Evolutionary conservation across 2,888 invertebrate genomes (phyloP).

Genomic region (Acronicta aceris): DNA sequence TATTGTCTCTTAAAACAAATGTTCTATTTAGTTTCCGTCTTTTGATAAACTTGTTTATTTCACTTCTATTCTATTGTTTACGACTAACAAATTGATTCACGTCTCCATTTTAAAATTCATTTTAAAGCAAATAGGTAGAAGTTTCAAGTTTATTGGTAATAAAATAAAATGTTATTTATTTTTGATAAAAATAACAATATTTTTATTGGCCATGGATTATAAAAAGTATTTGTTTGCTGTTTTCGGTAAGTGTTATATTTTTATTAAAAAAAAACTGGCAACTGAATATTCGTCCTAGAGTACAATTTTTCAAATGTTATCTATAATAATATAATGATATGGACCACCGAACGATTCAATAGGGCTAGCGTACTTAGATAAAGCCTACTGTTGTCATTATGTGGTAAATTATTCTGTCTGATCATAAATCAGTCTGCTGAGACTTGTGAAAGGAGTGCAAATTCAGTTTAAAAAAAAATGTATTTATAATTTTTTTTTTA

Average conservation of each 20-base stretch:
- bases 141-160: slow-evolving; percentile 23
- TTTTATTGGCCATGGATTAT: slow-evolving; percentile 42
- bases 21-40: slow-evolving; percentile 29
- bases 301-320: too few relatives aligned
- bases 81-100: slow-evolving; percentile 45
- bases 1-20: slow-evolving; percentile 12
- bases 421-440: too few relatives aligned
- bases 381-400: too few relatives aligned
- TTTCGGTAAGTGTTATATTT: slow-evolving; percentile 51
- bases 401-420: too few relatives aligned
- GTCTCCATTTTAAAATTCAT: slow-evolving; percentile 35
- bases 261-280: background rate
- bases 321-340: too few relatives aligned
- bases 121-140: slow-evolving; percentile 21
- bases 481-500: too few relatives aligned
- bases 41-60: slow-evolving; percentile 24
- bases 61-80: slow-evolving; percentile 29
- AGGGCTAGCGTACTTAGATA: too few relatives aligned
- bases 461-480: too few relatives aligned
- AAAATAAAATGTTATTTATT: slow-evolving; percentile 33
- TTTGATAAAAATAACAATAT: slow-evolving; percentile 24
- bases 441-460: too few relatives aligned
- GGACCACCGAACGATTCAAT: too few relatives aligned
- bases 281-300: too few relatives aligned
- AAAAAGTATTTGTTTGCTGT: slow-evolving; percentile 38